A percentile compares a stretch with the other conserved stretches of the same genome.
phyloP scores from a whole-genome alignment of 2,888 invertebrate species.

The Linnaemya tessellans region DNA sequence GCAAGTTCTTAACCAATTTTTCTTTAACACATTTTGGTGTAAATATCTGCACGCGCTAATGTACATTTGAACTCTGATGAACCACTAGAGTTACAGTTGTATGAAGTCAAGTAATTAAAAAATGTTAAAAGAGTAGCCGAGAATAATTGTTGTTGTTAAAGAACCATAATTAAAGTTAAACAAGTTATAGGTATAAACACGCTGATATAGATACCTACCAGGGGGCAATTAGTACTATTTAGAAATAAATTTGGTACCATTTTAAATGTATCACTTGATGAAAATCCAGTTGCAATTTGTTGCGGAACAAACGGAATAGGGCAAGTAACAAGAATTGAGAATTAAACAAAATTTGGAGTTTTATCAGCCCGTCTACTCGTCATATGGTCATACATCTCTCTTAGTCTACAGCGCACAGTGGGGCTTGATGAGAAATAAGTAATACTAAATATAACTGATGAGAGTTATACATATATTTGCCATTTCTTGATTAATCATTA shows the following conservation, averaged over 20 bases:
- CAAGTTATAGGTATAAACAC: too few relatives aligned
- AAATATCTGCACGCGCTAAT: not conserved
- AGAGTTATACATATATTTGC: too few relatives aligned
- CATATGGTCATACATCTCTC: slow-evolving; percentile 48
- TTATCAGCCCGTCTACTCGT: slow-evolving; percentile 29
- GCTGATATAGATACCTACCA: too few relatives aligned
- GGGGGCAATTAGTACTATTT: not conserved
- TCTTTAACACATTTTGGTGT: not conserved
- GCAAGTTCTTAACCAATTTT: not conserved
- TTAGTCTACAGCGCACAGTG: slow-evolving; percentile 1
- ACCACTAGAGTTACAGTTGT: not conserved
- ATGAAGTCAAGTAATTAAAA: not conserved
- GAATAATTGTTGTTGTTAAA: not conserved
- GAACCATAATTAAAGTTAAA: not conserved
- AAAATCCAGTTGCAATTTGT: not conserved
- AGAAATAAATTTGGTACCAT: not conserved
- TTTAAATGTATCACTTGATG: not conserved
- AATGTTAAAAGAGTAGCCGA: not conserved
- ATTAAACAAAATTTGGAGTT: slow-evolving; percentile 9
- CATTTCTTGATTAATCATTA: too few relatives aligned
- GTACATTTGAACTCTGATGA: not conserved
- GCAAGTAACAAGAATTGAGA: not conserved
- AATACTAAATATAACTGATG: not conserved
- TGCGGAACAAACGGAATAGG: not conserved
- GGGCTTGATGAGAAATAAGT: not conserved